Percentiles rank a stretch among this genome's conserved stretches.
Conservation (phyloP, 2,797 vertebrate genomes). For the Poecilia gillii region DNA sequence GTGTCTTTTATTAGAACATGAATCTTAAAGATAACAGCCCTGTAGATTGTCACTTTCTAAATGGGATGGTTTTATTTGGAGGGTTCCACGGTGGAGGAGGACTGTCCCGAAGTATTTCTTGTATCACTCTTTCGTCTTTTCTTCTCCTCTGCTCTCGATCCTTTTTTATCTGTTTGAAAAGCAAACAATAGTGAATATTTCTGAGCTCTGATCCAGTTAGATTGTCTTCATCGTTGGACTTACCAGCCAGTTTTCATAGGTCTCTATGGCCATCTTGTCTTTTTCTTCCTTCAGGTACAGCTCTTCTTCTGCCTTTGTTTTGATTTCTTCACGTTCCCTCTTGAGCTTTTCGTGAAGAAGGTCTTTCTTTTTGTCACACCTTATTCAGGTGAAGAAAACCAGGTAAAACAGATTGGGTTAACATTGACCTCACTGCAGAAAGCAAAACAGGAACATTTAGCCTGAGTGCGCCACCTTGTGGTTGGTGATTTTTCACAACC, state of each 20-base stretch:
- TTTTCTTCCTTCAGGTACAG: constrained; percentile 84
- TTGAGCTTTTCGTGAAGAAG: constrained; percentile 80
- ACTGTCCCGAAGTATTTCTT: constrained; percentile 74
- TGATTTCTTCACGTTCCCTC: constrained; percentile 74
- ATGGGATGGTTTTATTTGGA: constrained; percentile 87
- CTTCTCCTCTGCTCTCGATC: constrained; percentile 81
- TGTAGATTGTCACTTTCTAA: constrained; percentile 72
- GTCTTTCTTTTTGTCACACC: constrained; percentile 88
- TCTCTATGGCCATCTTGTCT: constrained; percentile 86
- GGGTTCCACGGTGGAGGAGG: constrained; percentile 89
- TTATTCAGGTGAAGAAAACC: constrained; percentile 50
- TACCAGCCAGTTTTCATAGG: constrained; percentile 94
- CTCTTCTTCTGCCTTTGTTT: constrained; percentile 80
- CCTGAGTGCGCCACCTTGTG: constrained; percentile 49
- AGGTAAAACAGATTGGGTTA: background rate
- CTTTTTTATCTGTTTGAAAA: constrained; percentile 84
- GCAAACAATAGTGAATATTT: background rate
- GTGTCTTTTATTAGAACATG: background rate
- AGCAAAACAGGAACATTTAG: background rate
- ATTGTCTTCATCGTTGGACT: constrained; percentile 40
- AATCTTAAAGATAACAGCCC: background rate
- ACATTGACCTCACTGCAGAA: background rate
- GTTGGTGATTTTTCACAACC: background rate
- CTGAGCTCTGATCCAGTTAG: background rate
- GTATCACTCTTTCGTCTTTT: constrained; percentile 80